These are phyloP conservation scores for Dasypogon diadema DNA, from an alignment of 2,888 invertebrate species.

Conservation along the genomic window DNA sequence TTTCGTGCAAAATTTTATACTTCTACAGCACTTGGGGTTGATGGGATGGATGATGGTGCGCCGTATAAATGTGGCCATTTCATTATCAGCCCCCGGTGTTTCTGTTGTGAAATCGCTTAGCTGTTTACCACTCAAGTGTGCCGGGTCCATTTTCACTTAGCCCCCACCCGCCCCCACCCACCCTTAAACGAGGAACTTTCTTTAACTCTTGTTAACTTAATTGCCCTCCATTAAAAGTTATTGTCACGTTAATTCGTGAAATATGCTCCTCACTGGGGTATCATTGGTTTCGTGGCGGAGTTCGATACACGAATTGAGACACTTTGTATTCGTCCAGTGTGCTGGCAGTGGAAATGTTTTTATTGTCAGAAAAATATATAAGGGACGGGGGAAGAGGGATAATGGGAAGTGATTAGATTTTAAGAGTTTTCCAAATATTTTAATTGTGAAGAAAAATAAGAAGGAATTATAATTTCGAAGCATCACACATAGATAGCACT, in stretches of 20 bases:
- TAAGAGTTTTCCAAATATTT: too few relatives aligned
- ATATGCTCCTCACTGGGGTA: slow-evolving; percentile 4
- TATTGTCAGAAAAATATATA: too few relatives aligned
- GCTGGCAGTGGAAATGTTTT: too few relatives aligned
- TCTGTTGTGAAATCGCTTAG: background rate
- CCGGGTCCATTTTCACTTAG: background rate
- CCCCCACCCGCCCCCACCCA: background rate
- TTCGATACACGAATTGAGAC: too few relatives aligned
- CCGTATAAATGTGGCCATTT: background rate
- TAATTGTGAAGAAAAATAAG: too few relatives aligned
- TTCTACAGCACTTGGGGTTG: background rate
- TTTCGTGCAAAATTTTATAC: slow-evolving; percentile 21
- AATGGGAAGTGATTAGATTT: too few relatives aligned
- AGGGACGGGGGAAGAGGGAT: too few relatives aligned
- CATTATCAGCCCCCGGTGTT: slow-evolving; percentile 19
- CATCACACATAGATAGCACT: too few relatives aligned
- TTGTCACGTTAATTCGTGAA: slow-evolving; percentile 37
- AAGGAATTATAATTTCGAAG: too few relatives aligned
- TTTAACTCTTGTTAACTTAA: slow-evolving; percentile 39
- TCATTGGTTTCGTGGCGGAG: background rate
- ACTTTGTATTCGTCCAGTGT: background rate
- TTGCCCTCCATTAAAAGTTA: slow-evolving; percentile 39
- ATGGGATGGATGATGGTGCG: background rate
- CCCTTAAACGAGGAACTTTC: background rate
- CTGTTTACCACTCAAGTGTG: background rate